phyloP scores from a whole-genome alignment of 2,888 invertebrate genomes.

The Hedya salicella region DNA sequence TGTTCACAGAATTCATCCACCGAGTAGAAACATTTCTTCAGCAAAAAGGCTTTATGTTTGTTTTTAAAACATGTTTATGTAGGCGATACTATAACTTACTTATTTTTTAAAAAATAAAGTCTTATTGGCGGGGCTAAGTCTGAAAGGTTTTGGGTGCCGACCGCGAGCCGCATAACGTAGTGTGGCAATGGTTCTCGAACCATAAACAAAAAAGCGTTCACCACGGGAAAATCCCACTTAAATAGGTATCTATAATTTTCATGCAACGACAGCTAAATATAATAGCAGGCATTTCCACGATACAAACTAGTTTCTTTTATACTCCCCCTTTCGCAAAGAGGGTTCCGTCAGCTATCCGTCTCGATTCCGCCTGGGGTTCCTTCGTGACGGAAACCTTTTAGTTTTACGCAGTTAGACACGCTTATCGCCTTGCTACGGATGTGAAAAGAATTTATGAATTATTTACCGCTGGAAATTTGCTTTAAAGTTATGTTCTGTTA shows the following conservation, averaged over 20 bases:
- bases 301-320: constrained; percentile 33
- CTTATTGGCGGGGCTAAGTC: too few relatives aligned
- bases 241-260: not conserved
- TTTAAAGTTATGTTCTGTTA: not conserved
- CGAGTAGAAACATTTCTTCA: too few relatives aligned
- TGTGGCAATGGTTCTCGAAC: too few relatives aligned
- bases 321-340: constrained; percentile 25
- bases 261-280: not conserved
- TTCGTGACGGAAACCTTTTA: constrained; percentile 12
- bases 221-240: too few relatives aligned
- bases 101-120: too few relatives aligned
- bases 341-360: constrained; percentile 29
- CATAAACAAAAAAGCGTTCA: too few relatives aligned
- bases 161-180: too few relatives aligned
- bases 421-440: not conserved
- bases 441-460: constrained; percentile 1
- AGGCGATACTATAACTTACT: too few relatives aligned
- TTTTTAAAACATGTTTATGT: too few relatives aligned
- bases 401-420: constrained; percentile 17
- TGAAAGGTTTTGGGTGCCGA: too few relatives aligned
- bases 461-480: constrained; percentile 1
- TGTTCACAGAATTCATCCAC: too few relatives aligned
- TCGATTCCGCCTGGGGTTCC: constrained; percentile 24
- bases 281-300: constrained; percentile 6
- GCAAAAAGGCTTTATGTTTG: too few relatives aligned